These are phyloP conservation scores for Hybos culiciformis DNA, from an alignment of 2,888 invertebrate genomes.

Conservation along the genomic window DNA sequence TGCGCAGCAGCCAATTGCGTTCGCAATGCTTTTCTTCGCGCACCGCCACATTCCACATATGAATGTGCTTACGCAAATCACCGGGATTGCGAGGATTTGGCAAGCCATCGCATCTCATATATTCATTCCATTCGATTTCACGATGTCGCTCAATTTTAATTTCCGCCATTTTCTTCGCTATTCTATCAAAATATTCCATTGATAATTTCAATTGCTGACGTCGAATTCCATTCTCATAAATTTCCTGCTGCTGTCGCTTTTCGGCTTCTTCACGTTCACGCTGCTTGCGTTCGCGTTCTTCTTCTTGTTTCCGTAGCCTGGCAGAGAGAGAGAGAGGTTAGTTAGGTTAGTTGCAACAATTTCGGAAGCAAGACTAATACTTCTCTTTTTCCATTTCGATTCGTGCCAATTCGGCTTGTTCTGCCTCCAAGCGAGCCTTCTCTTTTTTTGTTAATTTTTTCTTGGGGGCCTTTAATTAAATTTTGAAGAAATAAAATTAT, in stretches of 20 bases:
- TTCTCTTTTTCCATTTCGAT: slow-evolving; percentile 36
- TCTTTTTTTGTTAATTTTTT: slow-evolving; percentile 38
- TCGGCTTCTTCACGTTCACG: slow-evolving; percentile 33
- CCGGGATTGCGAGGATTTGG: slow-evolving; percentile 33
- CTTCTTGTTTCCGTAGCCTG: slow-evolving; percentile 31
- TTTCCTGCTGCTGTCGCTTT: slow-evolving; percentile 30
- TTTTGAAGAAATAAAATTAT: background rate
- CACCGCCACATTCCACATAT: slow-evolving; percentile 31
- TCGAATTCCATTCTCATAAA: slow-evolving; percentile 30
- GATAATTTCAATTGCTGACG: slow-evolving; percentile 31
- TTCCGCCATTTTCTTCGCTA: slow-evolving; percentile 24
- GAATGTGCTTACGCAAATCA: slow-evolving; percentile 33
- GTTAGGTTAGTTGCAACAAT: slow-evolving; percentile 4
- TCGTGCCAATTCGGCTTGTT: slow-evolving; percentile 33
- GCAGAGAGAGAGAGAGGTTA: background rate
- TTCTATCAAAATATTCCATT: slow-evolving; percentile 26
- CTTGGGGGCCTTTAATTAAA: slow-evolving; percentile 27
- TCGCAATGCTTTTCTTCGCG: slow-evolving; percentile 22
- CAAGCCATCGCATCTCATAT: slow-evolving; percentile 35
- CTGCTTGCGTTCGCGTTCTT: slow-evolving; percentile 31
- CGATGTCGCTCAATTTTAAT: slow-evolving; percentile 26
- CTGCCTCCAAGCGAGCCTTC: slow-evolving; percentile 33
- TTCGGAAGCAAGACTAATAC: slow-evolving; percentile 14
- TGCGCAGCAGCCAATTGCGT: slow-evolving; percentile 32
- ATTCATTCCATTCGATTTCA: slow-evolving; percentile 32